phyloP scores from a whole-genome alignment of 2,888 invertebrate genomes.

The Lottia scabra region DNA sequence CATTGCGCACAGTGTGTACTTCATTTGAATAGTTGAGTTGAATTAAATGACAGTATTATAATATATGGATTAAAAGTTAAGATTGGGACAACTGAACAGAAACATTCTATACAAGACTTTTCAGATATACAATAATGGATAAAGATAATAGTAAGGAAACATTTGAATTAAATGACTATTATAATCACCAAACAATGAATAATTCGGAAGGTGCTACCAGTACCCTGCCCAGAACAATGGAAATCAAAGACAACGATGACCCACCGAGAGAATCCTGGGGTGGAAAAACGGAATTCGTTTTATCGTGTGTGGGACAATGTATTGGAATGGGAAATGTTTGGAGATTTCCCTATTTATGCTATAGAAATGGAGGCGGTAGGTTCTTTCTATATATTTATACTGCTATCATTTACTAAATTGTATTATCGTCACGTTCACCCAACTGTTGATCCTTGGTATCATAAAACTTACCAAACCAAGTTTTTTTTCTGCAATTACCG shows the following conservation, averaged over 20 bases:
- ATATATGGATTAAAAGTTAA: too few species aligned
- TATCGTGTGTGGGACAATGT: constrained; percentile 57
- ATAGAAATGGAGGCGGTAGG: constrained; percentile 58
- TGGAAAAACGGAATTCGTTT: constrained; percentile 51
- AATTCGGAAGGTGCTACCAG: constrained; percentile 11
- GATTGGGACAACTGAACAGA: too few species aligned
- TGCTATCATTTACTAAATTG: too few species aligned
- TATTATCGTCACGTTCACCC: too few species aligned
- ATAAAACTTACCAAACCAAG: too few species aligned
- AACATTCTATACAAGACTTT: background rate
- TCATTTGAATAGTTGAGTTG: too few species aligned
- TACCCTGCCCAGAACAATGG: constrained; percentile 16
- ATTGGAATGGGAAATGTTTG: constrained; percentile 56
- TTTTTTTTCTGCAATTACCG: too few species aligned
- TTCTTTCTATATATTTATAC: background rate
- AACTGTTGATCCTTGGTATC: too few species aligned
- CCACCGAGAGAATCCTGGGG: constrained; percentile 47
- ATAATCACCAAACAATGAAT: background rate
- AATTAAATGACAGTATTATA: too few species aligned
- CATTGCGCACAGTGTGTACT: too few species aligned
- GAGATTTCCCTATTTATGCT: constrained; percentile 56
- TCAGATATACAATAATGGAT: constrained; percentile 14
- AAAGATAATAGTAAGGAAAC: constrained; percentile 22
- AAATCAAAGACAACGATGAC: constrained; percentile 20
- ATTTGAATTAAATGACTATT: constrained; percentile 22